phyloP scores from a whole-genome alignment of 2,797 vertebrate genomes.

The Lepidocolaptes lacrymiger region DNA sequence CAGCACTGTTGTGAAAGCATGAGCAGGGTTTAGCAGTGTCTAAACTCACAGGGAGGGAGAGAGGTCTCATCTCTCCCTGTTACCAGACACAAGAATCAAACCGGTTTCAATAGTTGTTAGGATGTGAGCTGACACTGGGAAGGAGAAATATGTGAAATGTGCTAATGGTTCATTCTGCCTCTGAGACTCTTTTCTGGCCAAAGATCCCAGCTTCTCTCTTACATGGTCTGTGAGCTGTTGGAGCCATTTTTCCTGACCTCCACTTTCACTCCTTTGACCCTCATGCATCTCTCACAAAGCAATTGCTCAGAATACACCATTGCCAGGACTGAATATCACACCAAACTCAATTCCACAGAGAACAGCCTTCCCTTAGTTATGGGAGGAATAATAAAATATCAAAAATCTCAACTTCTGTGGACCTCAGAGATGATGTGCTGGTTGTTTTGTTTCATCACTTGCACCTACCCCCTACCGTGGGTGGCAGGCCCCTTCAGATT shows the following conservation, averaged over 20 bases:
- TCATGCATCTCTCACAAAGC: background rate
- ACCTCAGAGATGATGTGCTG: background rate
- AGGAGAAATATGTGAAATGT: background rate
- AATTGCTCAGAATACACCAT: background rate
- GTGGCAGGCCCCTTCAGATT: slow-evolving; percentile 53
- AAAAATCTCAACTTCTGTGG: background rate
- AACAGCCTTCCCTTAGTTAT: background rate
- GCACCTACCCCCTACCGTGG: slow-evolving; percentile 11
- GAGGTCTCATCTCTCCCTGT: background rate
- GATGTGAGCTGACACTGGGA: background rate
- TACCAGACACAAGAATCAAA: background rate
- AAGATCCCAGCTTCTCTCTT: background rate
- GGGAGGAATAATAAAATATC: background rate
- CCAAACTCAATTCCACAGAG: background rate
- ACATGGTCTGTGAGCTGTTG: background rate
- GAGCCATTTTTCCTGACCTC: background rate
- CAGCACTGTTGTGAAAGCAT: background rate
- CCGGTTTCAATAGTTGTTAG: background rate
- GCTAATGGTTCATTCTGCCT: background rate
- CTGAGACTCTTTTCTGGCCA: background rate
- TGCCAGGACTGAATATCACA: background rate
- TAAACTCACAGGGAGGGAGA: background rate
- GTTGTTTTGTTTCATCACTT: slow-evolving; percentile 34
- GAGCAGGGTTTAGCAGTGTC: background rate
- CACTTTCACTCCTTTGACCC: background rate